These are phyloP conservation scores for Centropus unirufus DNA, from an alignment of 2,113 vertebrate species.

Conservation along the genomic window DNA sequence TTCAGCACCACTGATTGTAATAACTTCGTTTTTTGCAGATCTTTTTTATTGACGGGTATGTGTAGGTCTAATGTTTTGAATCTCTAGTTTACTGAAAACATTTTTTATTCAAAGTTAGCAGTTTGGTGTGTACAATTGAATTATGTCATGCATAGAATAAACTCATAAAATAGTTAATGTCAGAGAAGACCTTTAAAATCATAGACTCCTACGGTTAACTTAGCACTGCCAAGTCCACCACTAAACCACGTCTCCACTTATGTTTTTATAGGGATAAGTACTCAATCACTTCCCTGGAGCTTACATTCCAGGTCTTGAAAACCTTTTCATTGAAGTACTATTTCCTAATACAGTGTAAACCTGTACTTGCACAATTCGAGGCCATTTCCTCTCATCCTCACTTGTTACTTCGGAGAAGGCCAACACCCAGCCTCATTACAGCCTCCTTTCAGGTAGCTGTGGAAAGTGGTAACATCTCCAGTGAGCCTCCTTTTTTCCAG, in stretches of 20 bases:
- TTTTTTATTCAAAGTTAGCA: neutral
- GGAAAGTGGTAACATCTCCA: neutral
- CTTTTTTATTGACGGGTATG: neutral
- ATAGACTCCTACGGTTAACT: accelerated
- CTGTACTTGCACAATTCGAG: neutral
- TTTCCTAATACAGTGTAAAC: neutral
- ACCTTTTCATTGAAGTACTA: neutral
- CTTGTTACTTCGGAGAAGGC: too few relatives aligned
- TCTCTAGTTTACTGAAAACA: neutral
- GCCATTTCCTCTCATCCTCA: neutral
- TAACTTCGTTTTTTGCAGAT: neutral
- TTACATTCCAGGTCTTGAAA: neutral
- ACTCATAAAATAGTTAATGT: neutral
- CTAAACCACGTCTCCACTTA: neutral
- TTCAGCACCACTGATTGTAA: neutral
- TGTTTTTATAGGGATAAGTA: neutral
- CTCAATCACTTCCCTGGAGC: neutral
- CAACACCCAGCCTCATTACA: neutral
- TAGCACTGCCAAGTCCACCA: neutral
- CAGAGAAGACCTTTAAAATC: neutral
- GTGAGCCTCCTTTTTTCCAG: neutral
- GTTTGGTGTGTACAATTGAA: neutral
- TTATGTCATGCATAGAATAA: neutral
- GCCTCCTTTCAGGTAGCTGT: neutral
- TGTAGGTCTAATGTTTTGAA: neutral